Conservation (phyloP, 2,888 invertebrate species). For the Chironomus tentans region DNA sequence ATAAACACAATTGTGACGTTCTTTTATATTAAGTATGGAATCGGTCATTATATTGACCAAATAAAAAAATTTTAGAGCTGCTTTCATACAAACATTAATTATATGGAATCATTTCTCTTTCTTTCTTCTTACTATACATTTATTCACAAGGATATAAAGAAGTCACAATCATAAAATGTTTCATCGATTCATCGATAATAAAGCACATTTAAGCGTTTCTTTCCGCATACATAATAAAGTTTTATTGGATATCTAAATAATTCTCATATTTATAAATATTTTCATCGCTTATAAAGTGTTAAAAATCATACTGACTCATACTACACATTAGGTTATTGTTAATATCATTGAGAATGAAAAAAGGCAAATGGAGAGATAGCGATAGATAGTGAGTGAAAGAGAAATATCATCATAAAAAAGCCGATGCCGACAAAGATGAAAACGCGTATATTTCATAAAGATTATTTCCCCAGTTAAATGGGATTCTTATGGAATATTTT, state of each 20-base stretch:
- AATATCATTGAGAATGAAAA: background rate
- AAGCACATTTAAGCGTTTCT: background rate
- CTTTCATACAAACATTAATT: background rate
- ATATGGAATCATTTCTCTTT: background rate
- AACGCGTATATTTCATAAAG: constrained; percentile 12
- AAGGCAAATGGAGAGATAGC: too few relatives aligned
- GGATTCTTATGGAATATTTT: background rate
- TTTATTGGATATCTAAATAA: background rate
- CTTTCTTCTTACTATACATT: background rate
- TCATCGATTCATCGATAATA: background rate
- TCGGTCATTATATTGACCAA: too few relatives aligned
- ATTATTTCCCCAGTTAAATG: constrained; percentile 3
- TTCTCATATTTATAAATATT: constrained; percentile 12
- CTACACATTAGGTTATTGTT: background rate
- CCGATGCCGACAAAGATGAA: constrained; percentile 1
- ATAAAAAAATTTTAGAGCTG: too few relatives aligned
- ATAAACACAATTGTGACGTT: too few relatives aligned
- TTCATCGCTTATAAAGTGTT: constrained; percentile 16
- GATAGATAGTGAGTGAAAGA: background rate
- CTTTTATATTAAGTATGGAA: too few relatives aligned
- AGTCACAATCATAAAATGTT: background rate
- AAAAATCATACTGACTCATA: constrained; percentile 1
- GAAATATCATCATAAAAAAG: background rate
- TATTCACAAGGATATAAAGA: background rate
- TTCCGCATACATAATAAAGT: background rate